These are phyloP conservation scores for Ceratina calcarata DNA, from an alignment of 1,140 invertebrate species.

Conservation along the genomic window DNA sequence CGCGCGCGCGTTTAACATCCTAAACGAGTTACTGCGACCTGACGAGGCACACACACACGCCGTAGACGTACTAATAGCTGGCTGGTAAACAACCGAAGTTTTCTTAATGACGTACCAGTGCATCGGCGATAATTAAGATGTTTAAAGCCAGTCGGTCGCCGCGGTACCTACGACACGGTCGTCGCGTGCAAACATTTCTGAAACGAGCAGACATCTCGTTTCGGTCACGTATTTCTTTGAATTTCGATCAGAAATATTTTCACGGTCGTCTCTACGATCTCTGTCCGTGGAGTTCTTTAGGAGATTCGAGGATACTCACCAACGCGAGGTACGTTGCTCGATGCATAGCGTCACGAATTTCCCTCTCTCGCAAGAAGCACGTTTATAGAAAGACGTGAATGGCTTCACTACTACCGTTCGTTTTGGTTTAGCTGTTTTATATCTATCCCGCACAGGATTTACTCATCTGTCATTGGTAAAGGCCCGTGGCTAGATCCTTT, in stretches of 20 bases:
- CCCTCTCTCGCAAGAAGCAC: not conserved
- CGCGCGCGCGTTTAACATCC: constrained; percentile 17
- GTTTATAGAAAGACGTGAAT: not conserved
- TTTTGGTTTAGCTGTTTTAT: not conserved
- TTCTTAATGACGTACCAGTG: constrained; percentile 44
- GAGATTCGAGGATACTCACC: constrained; percentile 1
- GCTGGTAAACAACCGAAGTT: constrained; percentile 33
- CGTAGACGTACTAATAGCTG: constrained; percentile 26
- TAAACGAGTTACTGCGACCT: constrained; percentile 6
- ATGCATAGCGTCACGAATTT: not conserved
- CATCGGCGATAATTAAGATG: constrained; percentile 33
- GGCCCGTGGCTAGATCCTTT: constrained; percentile 24
- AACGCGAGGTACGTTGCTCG: not conserved
- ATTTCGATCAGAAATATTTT: too few species aligned
- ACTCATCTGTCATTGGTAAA: constrained; percentile 38
- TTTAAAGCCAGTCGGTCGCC: constrained; percentile 11
- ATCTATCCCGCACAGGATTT: not conserved
- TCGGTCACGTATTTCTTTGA: too few species aligned
- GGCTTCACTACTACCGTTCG: not conserved
- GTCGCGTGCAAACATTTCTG: not conserved
- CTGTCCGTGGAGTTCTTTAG: too few species aligned
- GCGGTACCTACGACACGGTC: not conserved
- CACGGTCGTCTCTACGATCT: not conserved
- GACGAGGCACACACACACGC: not conserved
- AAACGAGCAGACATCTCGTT: not conserved